A percentile compares a stretch with the other conserved stretches of the same genome.
Evolutionary conservation across 2,888 invertebrate species (phyloP).

Genomic region (Alcis repandata): DNA sequence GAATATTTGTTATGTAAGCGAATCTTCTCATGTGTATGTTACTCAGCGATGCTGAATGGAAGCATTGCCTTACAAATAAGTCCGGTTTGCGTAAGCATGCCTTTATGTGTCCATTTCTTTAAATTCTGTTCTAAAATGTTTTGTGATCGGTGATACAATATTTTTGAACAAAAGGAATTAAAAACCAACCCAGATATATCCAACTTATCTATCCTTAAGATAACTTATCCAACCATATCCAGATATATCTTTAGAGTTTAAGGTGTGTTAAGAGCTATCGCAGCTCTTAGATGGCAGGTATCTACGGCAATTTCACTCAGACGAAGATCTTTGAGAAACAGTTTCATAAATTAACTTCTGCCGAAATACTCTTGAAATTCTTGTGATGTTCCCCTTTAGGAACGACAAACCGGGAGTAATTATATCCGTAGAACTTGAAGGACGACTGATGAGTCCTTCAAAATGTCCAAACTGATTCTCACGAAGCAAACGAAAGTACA

Average conservation of each 20-base stretch:
- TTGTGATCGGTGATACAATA: too few relatives aligned
- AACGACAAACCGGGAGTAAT: not conserved
- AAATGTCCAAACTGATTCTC: constrained; percentile 3
- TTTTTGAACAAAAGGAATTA: too few relatives aligned
- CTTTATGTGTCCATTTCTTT: too few relatives aligned
- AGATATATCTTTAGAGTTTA: too few relatives aligned
- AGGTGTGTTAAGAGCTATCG: too few relatives aligned
- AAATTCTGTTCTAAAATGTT: too few relatives aligned
- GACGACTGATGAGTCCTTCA: constrained; percentile 11
- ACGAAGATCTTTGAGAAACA: not conserved
- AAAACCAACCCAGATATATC: too few relatives aligned
- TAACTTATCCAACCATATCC: too few relatives aligned
- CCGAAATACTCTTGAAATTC: not conserved
- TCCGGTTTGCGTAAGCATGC: not conserved
- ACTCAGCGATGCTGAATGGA: not conserved
- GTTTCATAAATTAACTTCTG: not conserved
- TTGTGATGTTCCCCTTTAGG: not conserved
- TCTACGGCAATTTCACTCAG: too few relatives aligned
- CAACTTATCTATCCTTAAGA: too few relatives aligned
- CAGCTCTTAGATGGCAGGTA: too few relatives aligned
- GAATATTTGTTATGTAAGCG: constrained; percentile 21
- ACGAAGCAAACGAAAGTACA: not conserved
- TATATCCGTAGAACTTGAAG: not conserved
- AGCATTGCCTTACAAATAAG: not conserved
- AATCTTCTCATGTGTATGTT: constrained; percentile 6